Percentiles rank a stretch among this genome's conserved stretches.
Conservation (phyloP, 2,888 invertebrate genomes). For the Trilocha varians region DNA sequence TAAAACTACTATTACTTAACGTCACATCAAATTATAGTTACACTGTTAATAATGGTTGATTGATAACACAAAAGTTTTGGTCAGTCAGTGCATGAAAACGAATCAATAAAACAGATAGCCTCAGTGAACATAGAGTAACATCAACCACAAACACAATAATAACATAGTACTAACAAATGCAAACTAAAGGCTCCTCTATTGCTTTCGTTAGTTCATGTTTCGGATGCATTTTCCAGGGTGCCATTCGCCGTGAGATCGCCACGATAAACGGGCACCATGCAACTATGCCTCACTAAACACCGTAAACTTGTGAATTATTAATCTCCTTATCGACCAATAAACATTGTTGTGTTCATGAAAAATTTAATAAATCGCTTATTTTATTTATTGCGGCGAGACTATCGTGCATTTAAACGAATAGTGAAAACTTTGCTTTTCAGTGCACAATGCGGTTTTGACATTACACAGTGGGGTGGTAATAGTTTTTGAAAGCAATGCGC, state of each 20-base stretch:
- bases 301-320: conserved; percentile 72
- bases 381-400: conserved; percentile 41
- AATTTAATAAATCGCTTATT: conserved; percentile 60
- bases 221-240: conserved; percentile 46
- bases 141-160: too few species aligned
- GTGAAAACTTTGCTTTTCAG: conserved; percentile 19
- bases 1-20: too few species aligned
- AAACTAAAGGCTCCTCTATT: neutral
- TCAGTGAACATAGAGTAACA: too few species aligned
- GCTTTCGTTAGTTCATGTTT: conserved; percentile 6
- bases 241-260: conserved; percentile 47
- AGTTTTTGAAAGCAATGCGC: neutral
- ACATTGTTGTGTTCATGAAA: conserved; percentile 59
- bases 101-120: too few species aligned
- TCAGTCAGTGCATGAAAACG: too few species aligned
- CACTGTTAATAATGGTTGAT: too few species aligned
- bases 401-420: conserved; percentile 16
- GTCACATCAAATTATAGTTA: too few species aligned
- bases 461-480: conserved; percentile 19
- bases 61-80: too few species aligned
- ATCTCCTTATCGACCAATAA: conserved; percentile 59
- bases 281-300: conserved; percentile 61
- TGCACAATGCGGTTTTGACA: conserved; percentile 10
- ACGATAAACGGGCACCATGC: conserved; percentile 57
- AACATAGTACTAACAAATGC: neutral